Evolutionary conservation across 2,797 vertebrate species (phyloP), one percentile per base, ranked within the genome.

Genomic region (Adelosebastes latens): DNA sequence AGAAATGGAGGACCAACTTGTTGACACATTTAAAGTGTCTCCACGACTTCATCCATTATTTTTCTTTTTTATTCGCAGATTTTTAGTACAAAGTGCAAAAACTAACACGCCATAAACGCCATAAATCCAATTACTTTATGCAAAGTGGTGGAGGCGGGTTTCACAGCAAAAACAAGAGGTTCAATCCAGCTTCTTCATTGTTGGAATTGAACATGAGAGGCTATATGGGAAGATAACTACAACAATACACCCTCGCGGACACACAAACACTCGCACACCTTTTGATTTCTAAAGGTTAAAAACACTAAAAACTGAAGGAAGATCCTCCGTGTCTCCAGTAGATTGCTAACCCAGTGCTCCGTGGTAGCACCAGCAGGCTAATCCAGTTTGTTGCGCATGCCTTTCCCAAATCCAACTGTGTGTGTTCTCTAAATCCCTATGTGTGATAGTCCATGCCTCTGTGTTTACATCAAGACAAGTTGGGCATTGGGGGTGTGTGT

Each of bases 111-210:
- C 39, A 46, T 46, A 82, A 84, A 87, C 69, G 27, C 53, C 31
- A 20, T 65, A 73, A 80, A 85, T 81, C 80, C 75, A 86, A 86
- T 89, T 81, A 83, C 66, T 79, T 86, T 72, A 60, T 87, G 79
- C 72, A 85, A 86, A 56, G 42, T 27, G 71, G 39, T 25, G 13
- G 6, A 29, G 63, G 16, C 13, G 27, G 60, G 59, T 62, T 68
- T 73, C 63, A 63, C 24, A 60, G 60, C 7, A 20, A 25, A 64
- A 72, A 68, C 18, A 25, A 25, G 61, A 65, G 32, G 66, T 61
- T 59, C 34, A 11, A 0, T 67, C 32, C 11, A 29, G 5, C 46
- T 65, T 61, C 55, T 49, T 64, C 49, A 8, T 55, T 6, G 72
- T 13, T 39, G 36, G 34, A 82, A 12, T 20, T 10, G 5, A 46